Base-by-base conservation (phyloP, 2,888 invertebrate genomes). In the Drosophila pegasa region DNA sequence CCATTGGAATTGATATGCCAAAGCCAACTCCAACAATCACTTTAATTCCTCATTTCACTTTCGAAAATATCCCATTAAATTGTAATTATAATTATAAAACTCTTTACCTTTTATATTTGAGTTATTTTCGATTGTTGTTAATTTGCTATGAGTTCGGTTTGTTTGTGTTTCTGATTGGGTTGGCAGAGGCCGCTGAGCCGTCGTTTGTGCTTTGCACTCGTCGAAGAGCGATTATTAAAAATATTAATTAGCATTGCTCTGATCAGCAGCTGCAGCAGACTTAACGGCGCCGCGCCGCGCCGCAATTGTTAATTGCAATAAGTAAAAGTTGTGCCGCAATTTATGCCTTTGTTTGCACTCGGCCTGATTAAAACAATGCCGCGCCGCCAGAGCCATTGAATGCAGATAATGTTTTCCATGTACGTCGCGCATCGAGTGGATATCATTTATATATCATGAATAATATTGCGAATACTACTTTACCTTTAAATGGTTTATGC, bases 131-230 rank as follows among this genome's bases (percentile, higher is more conserved):
- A 40, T 43, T 52, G 1, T 1, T 47, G 9, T 7, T 16, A 14
- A 65, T 57, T 54, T 52, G 31, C 54, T 48, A 14, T 27, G 47
- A 20, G 20, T 47, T 27, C 54, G 31, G 33, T 35, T 20, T 45
- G 54, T 62, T 56, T 65, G 41, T 58, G 37, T 51, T 43, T 57
- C 40, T 65, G 52, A 75, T 72, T 60, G 56, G 59, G 59, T 41
- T 65, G 47, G 10, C 14, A 6, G 29, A 18, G 14, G 20, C 37
- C 20, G 18, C 1, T 29, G 18, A 9, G 25, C n/a, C 20, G n/a
- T n/a, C 25, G 20, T 8, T 31, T 27, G 31, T 10, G 31, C 47
- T 54, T 37, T 68, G 27, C 12, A 4, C 37, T 25, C 14, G 27
- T 33, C 50, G 27, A 16, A 33, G 31, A 63, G 12, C 7, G 25